Conservation (phyloP, 2,888 invertebrate genomes). For the Subacronicta megacephala region DNA sequence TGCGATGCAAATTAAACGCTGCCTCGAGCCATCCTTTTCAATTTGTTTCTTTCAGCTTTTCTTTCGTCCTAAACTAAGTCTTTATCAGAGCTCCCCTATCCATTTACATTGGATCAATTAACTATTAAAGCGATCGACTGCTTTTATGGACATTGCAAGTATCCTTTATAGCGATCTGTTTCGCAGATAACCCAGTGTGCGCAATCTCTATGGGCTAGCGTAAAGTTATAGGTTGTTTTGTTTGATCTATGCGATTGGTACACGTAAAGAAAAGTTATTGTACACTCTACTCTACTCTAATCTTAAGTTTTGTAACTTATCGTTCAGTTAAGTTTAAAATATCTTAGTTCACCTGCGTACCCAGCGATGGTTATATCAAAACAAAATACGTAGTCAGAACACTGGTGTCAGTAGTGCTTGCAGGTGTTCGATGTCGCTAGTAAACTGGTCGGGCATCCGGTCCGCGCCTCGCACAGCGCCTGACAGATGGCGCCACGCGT, state of each 20-base stretch:
- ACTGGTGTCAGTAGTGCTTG: constrained; percentile 69
- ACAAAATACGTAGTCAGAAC: constrained; percentile 58
- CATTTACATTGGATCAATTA: constrained; percentile 29
- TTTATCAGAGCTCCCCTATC: constrained; percentile 16
- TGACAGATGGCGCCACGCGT: constrained; percentile 83
- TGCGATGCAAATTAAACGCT: constrained; percentile 45
- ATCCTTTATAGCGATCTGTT: constrained; percentile 34
- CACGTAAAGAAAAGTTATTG: neutral
- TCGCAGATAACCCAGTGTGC: constrained; percentile 21
- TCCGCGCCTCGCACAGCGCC: constrained; percentile 65
- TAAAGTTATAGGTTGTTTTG: neutral
- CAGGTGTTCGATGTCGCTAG: constrained; percentile 85
- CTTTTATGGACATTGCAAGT: constrained; percentile 40
- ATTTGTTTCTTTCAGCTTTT: constrained; percentile 11
- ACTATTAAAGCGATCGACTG: constrained; percentile 35
- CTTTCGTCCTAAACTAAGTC: constrained; percentile 10
- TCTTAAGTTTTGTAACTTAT: constrained; percentile 1
- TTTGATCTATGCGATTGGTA: neutral
- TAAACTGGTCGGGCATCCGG: constrained; percentile 88
- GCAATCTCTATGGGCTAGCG: constrained; percentile 8
- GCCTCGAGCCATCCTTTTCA: constrained; percentile 23
- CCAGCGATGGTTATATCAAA: constrained; percentile 49
- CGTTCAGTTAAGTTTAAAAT: constrained; percentile 10
- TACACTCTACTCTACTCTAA: neutral
- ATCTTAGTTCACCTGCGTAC: constrained; percentile 35